Evolutionary conservation across 2,888 invertebrate genomes (phyloP).

Genomic region (Pheosia tremula): DNA sequence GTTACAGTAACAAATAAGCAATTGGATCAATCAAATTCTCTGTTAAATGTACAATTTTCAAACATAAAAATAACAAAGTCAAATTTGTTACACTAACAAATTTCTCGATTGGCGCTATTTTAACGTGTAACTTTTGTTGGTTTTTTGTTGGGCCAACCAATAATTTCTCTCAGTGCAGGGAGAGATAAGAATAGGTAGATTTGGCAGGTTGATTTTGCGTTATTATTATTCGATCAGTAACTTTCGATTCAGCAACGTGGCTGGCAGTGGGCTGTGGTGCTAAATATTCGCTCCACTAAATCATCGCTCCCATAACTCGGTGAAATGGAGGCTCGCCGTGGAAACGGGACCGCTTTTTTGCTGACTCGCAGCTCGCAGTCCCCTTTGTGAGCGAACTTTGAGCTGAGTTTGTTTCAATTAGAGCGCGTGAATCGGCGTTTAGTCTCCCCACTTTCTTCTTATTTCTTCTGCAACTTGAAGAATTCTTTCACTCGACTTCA

Average conservation of each 20-base stretch:
- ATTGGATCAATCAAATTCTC: too few relatives aligned
- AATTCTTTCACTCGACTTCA: constrained; percentile 30
- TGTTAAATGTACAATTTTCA: too few relatives aligned
- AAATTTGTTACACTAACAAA: too few relatives aligned
- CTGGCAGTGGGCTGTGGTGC: constrained; percentile 30
- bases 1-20: too few relatives aligned
- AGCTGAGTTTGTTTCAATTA: constrained; percentile 60
- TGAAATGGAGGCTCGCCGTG: constrained; percentile 50
- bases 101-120: too few relatives aligned
- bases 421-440: constrained; percentile 57
- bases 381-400: constrained; percentile 45
- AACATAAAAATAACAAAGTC: too few relatives aligned
- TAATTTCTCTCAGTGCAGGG: too few relatives aligned
- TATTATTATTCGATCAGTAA: constrained; percentile 37
- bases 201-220: too few relatives aligned
- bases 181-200: too few relatives aligned
- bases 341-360: constrained; percentile 40
- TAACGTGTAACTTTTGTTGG: too few relatives aligned
- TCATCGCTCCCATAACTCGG: constrained; percentile 53
- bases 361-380: constrained; percentile 38
- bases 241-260: constrained; percentile 59
- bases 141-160: too few relatives aligned
- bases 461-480: constrained; percentile 43
- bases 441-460: constrained; percentile 42
- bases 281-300: constrained; percentile 64